Evolutionary conservation across 64 coral and sea anemone species (phyloP).

Genomic region (Dendrophyllia cribrosa): DNA sequence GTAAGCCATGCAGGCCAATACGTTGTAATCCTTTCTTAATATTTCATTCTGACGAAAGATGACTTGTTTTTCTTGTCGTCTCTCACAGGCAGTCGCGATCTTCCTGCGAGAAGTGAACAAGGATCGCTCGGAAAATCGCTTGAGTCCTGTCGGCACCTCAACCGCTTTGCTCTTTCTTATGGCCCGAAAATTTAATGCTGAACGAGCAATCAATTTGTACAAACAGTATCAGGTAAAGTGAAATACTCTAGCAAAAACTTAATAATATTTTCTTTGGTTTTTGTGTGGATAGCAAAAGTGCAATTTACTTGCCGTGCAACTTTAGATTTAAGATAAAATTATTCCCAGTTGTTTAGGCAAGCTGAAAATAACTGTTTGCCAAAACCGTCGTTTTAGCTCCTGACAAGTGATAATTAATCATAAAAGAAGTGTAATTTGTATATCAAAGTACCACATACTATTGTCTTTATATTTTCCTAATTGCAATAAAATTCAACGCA

Average conservation of each 20-base stretch:
- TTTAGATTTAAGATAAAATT: no score
- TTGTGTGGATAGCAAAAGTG: not conserved
- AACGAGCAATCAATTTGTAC: constrained; percentile 64
- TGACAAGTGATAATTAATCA: no score
- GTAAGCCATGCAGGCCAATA: constrained; percentile 32
- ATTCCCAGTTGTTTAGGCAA: no score
- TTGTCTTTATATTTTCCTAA: no score
- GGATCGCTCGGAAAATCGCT: constrained; percentile 32
- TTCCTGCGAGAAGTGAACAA: constrained; percentile 62
- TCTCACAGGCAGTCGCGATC: constrained; percentile 45
- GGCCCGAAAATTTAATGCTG: constrained; percentile 63
- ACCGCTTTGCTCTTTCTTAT: constrained; percentile 58
- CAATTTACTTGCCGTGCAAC: not conserved
- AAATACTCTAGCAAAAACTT: not conserved
- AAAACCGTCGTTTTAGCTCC: no score
- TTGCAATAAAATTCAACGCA: no score
- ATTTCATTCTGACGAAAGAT: not conserved
- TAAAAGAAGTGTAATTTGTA: no score
- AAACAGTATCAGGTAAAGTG: constrained; percentile 54
- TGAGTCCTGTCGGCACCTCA: constrained; percentile 69
- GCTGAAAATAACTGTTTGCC: no score
- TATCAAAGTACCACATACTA: no score
- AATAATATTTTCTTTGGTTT: not conserved
- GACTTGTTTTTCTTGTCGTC: constrained; percentile 18
- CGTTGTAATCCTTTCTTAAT: not conserved